Evolutionary conservation across 2,888 invertebrate genomes (phyloP).

Genomic region (Apodemia zela): DNA sequence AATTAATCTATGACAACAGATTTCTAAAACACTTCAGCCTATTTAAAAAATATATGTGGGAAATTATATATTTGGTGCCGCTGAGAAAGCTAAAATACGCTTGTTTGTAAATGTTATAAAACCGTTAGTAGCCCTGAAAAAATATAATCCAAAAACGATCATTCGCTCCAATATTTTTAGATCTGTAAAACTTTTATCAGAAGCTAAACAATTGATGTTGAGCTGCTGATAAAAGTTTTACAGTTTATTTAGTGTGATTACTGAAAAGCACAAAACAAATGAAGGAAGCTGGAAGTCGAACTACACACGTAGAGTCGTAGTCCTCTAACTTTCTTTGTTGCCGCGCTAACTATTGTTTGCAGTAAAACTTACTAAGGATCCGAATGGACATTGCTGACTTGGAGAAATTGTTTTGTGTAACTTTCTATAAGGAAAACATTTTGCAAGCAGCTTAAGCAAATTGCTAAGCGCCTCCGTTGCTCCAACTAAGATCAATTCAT

Average conservation of each 20-base stretch:
- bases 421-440: constrained; percentile 74
- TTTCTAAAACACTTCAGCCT: too few species aligned
- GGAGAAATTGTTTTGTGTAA: constrained; percentile 73
- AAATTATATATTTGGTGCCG: too few species aligned
- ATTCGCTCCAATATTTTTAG: background rate
- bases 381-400: constrained; percentile 66
- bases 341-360: constrained; percentile 66
- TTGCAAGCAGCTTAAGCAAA: constrained; percentile 70
- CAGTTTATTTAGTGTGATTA: constrained; percentile 6
- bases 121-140: too few species aligned
- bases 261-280: constrained; percentile 13
- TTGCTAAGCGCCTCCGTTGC: constrained; percentile 46
- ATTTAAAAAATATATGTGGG: too few species aligned
- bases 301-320: constrained; percentile 50
- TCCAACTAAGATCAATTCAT: constrained; percentile 46
- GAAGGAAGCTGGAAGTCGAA: constrained; percentile 36
- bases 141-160: background rate
- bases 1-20: too few species aligned
- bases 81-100: too few species aligned
- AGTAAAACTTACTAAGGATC: constrained; percentile 65
- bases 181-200: background rate
- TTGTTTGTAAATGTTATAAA: too few species aligned
- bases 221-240: background rate
- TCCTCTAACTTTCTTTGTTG: constrained; percentile 68
- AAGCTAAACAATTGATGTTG: background rate